phyloP scores from a whole-genome alignment of 2,888 invertebrate species.

The Hypomecis punctinalis region DNA sequence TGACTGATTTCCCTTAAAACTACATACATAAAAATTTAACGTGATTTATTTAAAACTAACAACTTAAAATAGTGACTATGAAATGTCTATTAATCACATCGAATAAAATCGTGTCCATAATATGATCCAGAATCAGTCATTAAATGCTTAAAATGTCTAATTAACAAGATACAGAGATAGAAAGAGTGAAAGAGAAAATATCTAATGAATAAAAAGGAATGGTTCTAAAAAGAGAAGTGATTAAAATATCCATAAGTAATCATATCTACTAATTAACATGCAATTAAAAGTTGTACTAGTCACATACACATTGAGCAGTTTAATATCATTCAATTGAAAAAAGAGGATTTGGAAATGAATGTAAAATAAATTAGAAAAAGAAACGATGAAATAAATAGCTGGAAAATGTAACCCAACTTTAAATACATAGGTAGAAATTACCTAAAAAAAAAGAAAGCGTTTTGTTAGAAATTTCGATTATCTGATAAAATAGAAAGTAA shows the following conservation, averaged over 20 bases:
- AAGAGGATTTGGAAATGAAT: conserved; percentile 6
- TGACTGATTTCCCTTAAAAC: conserved; percentile 39
- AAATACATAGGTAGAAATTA: no score
- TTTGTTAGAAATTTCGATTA: background rate
- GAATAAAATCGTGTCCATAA: conserved; percentile 47
- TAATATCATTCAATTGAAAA: conserved; percentile 30
- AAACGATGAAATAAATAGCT: background rate
- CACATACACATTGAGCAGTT: conserved; percentile 65
- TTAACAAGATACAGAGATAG: conserved; percentile 51
- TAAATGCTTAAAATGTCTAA: conserved; percentile 71
- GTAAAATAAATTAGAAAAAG: conserved; percentile 2
- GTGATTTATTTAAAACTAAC: conserved; percentile 58
- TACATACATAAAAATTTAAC: conserved; percentile 56
- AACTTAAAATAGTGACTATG: conserved; percentile 55
- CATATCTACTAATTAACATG: conserved; percentile 63
- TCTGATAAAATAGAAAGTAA: conserved; percentile 9
- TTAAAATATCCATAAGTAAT: conserved; percentile 41
- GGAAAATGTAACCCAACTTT: no score
- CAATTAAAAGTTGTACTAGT: conserved; percentile 80
- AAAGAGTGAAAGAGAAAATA: conserved; percentile 53
- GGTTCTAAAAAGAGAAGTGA: conserved; percentile 61
- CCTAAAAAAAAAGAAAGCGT: conserved; percentile 7
- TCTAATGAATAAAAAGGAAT: conserved; percentile 77
- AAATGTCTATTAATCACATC: conserved; percentile 54
- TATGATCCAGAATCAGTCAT: conserved; percentile 68